Evolutionary conservation across 1,140 invertebrate genomes (phyloP).

Genomic region (Lordiphosa stackelbergi): DNA sequence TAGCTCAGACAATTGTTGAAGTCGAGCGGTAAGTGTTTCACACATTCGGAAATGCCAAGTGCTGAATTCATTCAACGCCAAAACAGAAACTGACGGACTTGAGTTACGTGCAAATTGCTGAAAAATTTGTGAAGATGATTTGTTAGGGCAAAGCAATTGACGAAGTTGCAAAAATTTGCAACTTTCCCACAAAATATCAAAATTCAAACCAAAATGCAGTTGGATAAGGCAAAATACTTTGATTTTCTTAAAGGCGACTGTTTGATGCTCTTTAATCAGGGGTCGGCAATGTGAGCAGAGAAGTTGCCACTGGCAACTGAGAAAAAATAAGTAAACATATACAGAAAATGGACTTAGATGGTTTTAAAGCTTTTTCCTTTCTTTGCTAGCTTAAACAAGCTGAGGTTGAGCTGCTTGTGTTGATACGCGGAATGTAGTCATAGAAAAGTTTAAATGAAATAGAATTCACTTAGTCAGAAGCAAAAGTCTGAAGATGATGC

Average conservation of each 20-base stretch:
- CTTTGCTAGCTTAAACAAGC: too few species aligned
- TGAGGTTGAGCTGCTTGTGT: too few species aligned
- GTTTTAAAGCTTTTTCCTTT: too few species aligned
- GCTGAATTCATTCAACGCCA: conserved; percentile 55
- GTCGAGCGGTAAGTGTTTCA: conserved; percentile 52
- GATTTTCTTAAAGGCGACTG: neutral
- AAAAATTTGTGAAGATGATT: neutral
- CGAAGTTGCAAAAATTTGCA: conserved; percentile 14
- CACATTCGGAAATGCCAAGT: conserved; percentile 39
- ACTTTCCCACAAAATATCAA: conserved; percentile 43
- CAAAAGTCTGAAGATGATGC: too few species aligned
- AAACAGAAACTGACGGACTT: conserved; percentile 30
- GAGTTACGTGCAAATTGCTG: conserved; percentile 56
- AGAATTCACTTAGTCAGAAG: too few species aligned
- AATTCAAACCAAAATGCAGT: conserved; percentile 10
- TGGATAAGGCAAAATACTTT: neutral
- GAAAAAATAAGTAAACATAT: too few species aligned
- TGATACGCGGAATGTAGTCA: too few species aligned
- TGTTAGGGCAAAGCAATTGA: conserved; percentile 22
- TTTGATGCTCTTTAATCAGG: neutral
- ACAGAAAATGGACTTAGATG: too few species aligned
- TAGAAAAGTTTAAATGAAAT: too few species aligned
- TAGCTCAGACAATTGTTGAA: conserved; percentile 43
- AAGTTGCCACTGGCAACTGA: too few species aligned
- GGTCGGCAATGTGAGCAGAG: neutral